Evolutionary conservation across 2,888 invertebrate species (phyloP).

Genomic region (Argynnis bischoffii): DNA sequence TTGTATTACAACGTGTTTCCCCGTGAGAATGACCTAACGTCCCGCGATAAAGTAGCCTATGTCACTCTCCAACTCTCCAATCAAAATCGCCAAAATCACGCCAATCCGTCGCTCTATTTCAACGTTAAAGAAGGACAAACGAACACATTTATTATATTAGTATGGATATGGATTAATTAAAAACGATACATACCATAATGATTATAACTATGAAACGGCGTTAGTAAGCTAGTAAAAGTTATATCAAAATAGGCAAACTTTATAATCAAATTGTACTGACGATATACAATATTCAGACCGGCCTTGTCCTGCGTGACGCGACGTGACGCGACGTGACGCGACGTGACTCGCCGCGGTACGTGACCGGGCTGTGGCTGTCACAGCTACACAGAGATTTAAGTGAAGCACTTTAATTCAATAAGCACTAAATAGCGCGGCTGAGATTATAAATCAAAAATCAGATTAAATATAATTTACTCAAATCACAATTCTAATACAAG

Average conservation of each 20-base stretch:
- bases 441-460: neutral
- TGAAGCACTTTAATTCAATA: constrained; percentile 14
- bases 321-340: constrained; percentile 4
- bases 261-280: constrained; percentile 5
- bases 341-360: neutral
- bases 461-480: too few species aligned
- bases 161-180: too few species aligned
- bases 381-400: constrained; percentile 3
- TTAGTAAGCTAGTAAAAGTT: neutral
- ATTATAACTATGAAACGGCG: neutral
- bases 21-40: too few species aligned
- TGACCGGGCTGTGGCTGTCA: constrained; percentile 6
- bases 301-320: constrained; percentile 10
- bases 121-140: too few species aligned
- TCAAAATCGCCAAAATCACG: too few species aligned
- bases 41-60: too few species aligned
- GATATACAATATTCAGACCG: constrained; percentile 17
- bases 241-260: constrained; percentile 10
- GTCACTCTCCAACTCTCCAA: too few species aligned
- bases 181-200: too few species aligned
- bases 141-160: too few species aligned
- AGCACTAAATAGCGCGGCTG: neutral
- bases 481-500: too few species aligned
- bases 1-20: too few species aligned
- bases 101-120: too few species aligned